Percentiles rank a stretch among this genome's conserved stretches.
These are phyloP conservation scores for Albula goreensis DNA, from an alignment of 2,113 vertebrate species.

Conservation along the genomic window DNA sequence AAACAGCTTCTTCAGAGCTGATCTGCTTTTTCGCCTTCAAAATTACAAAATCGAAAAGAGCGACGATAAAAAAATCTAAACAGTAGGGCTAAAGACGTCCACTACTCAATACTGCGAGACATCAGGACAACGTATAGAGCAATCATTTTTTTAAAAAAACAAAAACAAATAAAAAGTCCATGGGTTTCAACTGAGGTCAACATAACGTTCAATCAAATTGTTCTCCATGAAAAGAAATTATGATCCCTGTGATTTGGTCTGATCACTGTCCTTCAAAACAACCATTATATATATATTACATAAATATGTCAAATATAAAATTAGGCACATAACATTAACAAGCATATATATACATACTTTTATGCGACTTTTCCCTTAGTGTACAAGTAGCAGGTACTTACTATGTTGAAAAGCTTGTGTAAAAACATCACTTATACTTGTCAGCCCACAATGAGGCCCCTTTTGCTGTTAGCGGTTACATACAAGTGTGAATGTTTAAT, in stretches of 20 bases:
- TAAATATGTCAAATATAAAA: slow-evolving; percentile 61
- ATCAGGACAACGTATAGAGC: background rate
- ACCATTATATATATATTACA: slow-evolving; percentile 47
- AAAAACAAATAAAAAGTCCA: slow-evolving; percentile 14
- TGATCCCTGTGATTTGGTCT: slow-evolving; percentile 45
- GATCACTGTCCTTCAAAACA: slow-evolving; percentile 32
- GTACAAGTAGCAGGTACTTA: background rate
- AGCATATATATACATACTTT: slow-evolving; percentile 8
- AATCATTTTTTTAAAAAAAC: background rate
- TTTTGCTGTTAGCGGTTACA: background rate
- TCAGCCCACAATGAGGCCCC: background rate
- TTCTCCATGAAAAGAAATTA: slow-evolving; percentile 25
- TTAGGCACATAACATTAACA: slow-evolving; percentile 61
- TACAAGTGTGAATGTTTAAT: background rate
- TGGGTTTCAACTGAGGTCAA: background rate
- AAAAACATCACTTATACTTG: background rate
- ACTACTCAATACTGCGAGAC: background rate
- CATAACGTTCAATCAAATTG: background rate
- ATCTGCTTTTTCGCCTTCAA: slow-evolving; percentile 23
- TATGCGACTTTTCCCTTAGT: background rate
- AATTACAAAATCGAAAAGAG: slow-evolving; percentile 18
- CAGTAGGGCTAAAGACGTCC: background rate
- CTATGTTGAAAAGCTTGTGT: background rate
- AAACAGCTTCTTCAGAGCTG: slow-evolving; percentile 47
- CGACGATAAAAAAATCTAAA: background rate